Evolutionary conservation across 1,140 invertebrate genomes (phyloP).

Genomic region (Habropoda laboriosa): DNA sequence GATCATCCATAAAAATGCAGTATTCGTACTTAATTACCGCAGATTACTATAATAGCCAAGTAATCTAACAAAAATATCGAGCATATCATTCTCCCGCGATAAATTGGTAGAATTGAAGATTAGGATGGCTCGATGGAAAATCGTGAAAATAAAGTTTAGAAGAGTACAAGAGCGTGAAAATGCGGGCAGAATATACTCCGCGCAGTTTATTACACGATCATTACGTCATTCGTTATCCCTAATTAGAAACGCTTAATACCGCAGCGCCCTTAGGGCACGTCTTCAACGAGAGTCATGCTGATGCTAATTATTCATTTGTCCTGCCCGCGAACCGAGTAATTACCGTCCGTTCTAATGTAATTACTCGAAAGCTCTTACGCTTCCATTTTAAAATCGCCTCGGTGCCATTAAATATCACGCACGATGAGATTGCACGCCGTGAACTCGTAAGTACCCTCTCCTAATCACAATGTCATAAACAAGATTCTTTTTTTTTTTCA

Average conservation of each 20-base stretch:
- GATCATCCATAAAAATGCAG: too few species aligned
- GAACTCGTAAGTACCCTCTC: background rate
- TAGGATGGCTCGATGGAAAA: background rate
- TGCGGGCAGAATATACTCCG: constrained; percentile 40
- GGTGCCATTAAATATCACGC: background rate
- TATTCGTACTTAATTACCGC: too few species aligned
- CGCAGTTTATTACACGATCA: constrained; percentile 71
- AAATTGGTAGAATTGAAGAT: too few species aligned
- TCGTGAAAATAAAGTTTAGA: background rate
- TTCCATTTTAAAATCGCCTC: background rate
- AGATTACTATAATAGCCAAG: too few species aligned
- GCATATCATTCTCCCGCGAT: too few species aligned
- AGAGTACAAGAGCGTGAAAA: constrained; percentile 47
- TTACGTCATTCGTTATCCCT: constrained; percentile 74
- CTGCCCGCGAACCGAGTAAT: constrained; percentile 56
- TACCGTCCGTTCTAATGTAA: constrained; percentile 52
- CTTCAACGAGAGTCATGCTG: constrained; percentile 35
- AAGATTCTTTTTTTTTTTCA: background rate
- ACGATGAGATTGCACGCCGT: background rate
- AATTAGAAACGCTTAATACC: constrained; percentile 75
- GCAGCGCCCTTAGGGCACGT: constrained; percentile 54
- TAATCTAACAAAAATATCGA: too few species aligned
- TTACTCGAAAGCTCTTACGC: constrained; percentile 21
- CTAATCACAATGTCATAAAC: background rate
- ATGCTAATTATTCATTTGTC: constrained; percentile 71